These are phyloP conservation scores for Raja brachyura DNA, from an alignment of 2,113 vertebrate genomes.

Conservation along the genomic window DNA sequence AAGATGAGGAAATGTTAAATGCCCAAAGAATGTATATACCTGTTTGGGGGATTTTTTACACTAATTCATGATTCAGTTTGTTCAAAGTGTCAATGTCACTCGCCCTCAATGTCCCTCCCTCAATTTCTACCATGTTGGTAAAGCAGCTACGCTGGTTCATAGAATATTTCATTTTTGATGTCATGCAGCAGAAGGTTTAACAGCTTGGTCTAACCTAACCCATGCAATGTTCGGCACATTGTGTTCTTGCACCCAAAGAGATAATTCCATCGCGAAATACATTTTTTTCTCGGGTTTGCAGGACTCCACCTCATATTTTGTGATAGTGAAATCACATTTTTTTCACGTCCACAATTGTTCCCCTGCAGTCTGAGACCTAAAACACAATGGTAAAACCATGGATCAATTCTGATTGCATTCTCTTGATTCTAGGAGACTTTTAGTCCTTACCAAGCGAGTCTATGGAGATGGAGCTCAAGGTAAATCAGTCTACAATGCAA, in stretches of 20 bases:
- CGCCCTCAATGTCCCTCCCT: too few relatives aligned
- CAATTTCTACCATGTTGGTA: too few relatives aligned
- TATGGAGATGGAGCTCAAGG: not conserved
- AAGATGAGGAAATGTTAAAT: not conserved
- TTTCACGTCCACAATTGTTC: not conserved
- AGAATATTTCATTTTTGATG: too few relatives aligned
- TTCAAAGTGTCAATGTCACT: too few relatives aligned
- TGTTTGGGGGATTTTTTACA: not conserved
- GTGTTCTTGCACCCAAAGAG: not conserved
- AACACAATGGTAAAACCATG: not conserved
- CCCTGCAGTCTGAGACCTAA: not conserved
- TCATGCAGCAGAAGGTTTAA: not conserved
- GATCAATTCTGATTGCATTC: not conserved
- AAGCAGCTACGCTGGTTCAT: too few relatives aligned
- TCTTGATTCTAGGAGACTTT: not conserved
- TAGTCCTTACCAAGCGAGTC: not conserved
- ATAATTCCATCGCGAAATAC: not conserved
- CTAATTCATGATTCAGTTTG: too few relatives aligned
- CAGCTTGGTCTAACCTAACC: not conserved
- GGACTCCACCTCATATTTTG: not conserved
- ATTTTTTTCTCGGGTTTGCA: not conserved
- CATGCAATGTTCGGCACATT: not conserved
- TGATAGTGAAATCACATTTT: not conserved
- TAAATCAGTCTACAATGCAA: not conserved
- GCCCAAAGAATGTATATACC: not conserved